phyloP scores from a whole-genome alignment of 2,797 vertebrate species.

The Platyrinchus mystaceus region DNA sequence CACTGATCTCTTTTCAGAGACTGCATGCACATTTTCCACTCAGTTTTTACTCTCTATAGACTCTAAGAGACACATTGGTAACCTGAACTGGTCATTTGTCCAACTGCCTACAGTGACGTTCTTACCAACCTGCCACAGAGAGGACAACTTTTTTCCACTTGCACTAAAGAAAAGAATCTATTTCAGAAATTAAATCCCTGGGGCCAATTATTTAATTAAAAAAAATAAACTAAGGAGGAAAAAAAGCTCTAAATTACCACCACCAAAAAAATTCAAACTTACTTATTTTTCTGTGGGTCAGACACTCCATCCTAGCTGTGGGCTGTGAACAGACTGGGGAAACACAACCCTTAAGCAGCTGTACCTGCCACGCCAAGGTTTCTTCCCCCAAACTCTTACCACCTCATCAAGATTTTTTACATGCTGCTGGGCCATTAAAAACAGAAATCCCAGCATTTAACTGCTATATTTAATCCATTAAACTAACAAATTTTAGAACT shows the following conservation, averaged over 20 bases:
- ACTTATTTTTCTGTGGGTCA: background rate
- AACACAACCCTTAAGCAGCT: background rate
- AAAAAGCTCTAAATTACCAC: background rate
- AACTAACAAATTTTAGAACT: background rate
- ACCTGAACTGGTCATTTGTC: background rate
- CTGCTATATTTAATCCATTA: background rate
- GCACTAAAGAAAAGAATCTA: background rate
- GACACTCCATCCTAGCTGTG: background rate
- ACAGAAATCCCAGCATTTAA: background rate
- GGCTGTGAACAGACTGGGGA: background rate
- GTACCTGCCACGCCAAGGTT: background rate
- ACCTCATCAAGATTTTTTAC: background rate
- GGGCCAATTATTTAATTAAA: background rate
- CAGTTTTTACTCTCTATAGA: background rate
- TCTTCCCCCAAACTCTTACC: background rate
- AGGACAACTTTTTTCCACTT: background rate
- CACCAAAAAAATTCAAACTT: accelerated
- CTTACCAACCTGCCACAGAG: background rate
- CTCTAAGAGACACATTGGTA: background rate
- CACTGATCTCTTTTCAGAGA: background rate
- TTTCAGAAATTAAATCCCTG: background rate
- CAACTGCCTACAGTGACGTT: background rate
- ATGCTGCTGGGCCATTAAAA: background rate
- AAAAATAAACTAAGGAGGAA: background rate
- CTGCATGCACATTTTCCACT: background rate